Base-by-base conservation (phyloP, 2,888 invertebrate species). In the Nephrocerus scutellatus region DNA sequence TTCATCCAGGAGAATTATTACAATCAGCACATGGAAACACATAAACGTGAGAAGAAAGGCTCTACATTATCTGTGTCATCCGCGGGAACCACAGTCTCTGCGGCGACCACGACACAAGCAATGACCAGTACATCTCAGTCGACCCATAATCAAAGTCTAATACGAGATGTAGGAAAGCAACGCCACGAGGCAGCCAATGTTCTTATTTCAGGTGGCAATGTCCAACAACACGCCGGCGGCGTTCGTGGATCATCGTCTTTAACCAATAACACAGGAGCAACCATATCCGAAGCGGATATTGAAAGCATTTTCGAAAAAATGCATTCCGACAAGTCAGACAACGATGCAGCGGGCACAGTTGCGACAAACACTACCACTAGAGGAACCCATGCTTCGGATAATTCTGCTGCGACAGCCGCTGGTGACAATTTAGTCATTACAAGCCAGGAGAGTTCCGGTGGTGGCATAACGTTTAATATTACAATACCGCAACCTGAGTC, bases 241-340 rank as follows among this genome's bases (percentile, higher is more conserved):
- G 41, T 13, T 43, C 46, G 33, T 26, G 43, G 30, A 39, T 44
- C 38, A 13, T 24, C 39, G 10, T 25, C 30, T 6, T 32, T 35
- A 6, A 44, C 48, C 14, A 55, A 55, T 29, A 54, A 57, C 24
- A 56, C 44, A 31, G 52, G 59, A 25, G 49, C 54, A 21, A 59
- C 57, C 21, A 56, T 58, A 37, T 52, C 53, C 2, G 67, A 68
- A 36, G 62, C 64, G 9, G 70, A 70, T 41, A 66, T 70, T 47
- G 70, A 70, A 45, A 70, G 69, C 48, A 63, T 70, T 44, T 70
- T 70, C 32, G 70, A 70, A 45, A 70, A 70, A 49, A 58, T 70
- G 54, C 70, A 70, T 51, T 69, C 70, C 31, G 70, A 70, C 36
- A 69, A 70, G 46, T 54, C 55, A 6, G 69, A 69, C 8, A 53